A percentile compares a stretch with the other conserved stretches of the same genome.
These are phyloP conservation scores for Zaprionus nigranus DNA, from an alignment of 1,140 invertebrate species.

Conservation along the genomic window DNA sequence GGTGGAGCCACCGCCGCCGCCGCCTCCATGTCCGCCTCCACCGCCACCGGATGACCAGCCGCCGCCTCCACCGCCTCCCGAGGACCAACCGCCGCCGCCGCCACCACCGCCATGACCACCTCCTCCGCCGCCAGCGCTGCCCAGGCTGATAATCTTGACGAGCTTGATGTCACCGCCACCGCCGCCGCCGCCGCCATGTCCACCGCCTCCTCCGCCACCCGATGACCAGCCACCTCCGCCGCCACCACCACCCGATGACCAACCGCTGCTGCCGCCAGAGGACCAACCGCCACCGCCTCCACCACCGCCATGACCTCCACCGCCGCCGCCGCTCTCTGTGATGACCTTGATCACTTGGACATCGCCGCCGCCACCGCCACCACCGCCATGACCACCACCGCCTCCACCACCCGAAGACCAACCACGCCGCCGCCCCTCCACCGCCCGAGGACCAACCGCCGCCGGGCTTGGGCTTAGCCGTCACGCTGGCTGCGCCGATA, in stretches of 20 bases:
- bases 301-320: conserved; percentile 62
- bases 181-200: conserved; percentile 65
- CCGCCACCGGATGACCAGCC: conserved; percentile 39
- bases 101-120: conserved; percentile 53
- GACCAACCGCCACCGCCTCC: conserved; percentile 52
- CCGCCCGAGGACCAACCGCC: conserved; percentile 63
- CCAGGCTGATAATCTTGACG: conserved; percentile 62
- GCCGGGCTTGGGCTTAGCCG: conserved; percentile 74
- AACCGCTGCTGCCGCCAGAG: conserved; percentile 42
- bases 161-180: conserved; percentile 60
- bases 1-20: conserved; percentile 53
- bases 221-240: conserved; percentile 61
- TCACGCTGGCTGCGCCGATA: conserved; percentile 71
- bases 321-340: conserved; percentile 57
- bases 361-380: conserved; percentile 57
- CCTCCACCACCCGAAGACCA: conserved; percentile 66
- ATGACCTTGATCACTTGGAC: conserved; percentile 63
- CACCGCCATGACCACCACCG: conserved; percentile 55
- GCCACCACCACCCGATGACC: conserved; percentile 55
- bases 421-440: conserved; percentile 59
- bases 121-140: conserved; percentile 54
- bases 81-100: conserved; percentile 48
- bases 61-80: conserved; percentile 44
- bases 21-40: conserved; percentile 40
- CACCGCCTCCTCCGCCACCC: conserved; percentile 55